Base-by-base conservation (phyloP, 2,888 invertebrate species). In the Parnassius smintheus region DNA sequence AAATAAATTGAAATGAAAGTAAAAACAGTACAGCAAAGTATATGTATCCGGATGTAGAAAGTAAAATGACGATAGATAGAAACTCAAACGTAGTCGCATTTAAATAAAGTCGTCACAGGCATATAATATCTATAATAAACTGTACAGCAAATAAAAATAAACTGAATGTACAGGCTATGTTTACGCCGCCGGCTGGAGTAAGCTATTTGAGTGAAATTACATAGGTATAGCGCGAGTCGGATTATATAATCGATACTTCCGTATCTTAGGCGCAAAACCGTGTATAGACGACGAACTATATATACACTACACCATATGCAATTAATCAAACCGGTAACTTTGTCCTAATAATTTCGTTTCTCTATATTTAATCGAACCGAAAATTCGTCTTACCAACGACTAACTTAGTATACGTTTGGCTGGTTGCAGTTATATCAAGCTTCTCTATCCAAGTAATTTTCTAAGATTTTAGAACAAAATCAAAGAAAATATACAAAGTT, bases 201-300 rank as follows among this genome's bases (percentile, higher is more conserved):
- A 49, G 13, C 18, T n/a, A 41, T 51, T 61, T 61, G 56, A 44
- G 61, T 61, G 61, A 61, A 61, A 61, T 61, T 61, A 46, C 50
- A 56, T 18, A 56, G 35, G 7, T 13, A 44, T 9, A 44, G 56
- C 42, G 25, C 41, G 45, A 61, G 51, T 18, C 35, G 18, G 41
- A 41, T 61, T 61, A 56, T 50, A 56, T 61, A 61, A 56, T 51
- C 18, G 35, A 46, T 12, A 11, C 56, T 61, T 61, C 61, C 61
- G 61, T 51, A 52, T 56, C 51, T 56, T 46, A 46, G 56, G 35
- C 56, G 51, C 55, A 35, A 44, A 35, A 25, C 10, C 44, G 45
- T 51, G 50, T 22, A 35, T 41, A 35, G 11, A 41, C 22, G 50
- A 52, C 18, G 18, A 18, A 18, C 1, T 61, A 51, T 56, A 56